Conservation (phyloP, 2,888 invertebrate genomes). For the Campoplex nolae region DNA sequence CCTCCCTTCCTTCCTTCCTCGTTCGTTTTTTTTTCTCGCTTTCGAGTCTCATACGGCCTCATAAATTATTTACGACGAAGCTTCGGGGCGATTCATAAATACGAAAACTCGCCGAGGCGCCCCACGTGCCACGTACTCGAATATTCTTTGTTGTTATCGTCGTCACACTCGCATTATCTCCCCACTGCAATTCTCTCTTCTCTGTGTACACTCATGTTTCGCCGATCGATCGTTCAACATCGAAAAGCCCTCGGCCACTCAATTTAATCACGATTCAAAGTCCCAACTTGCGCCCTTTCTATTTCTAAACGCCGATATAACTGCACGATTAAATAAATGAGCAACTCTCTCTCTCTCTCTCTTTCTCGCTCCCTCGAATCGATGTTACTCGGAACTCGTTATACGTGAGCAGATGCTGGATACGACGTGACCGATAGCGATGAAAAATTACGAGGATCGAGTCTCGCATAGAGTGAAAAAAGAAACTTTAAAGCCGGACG, state of each 20-base stretch:
- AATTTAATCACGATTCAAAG: not conserved
- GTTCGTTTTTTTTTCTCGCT: constrained; percentile 1
- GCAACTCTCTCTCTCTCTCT: not conserved
- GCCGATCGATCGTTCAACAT: not conserved
- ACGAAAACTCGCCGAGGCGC: constrained; percentile 25
- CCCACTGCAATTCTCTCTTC: not conserved
- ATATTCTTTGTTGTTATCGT: constrained; percentile 29
- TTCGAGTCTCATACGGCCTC: constrained; percentile 30
- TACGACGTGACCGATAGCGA: constrained; percentile 58
- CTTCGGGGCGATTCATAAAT: constrained; percentile 53
- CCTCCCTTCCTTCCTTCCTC: not conserved
- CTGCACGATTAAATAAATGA: constrained; percentile 29
- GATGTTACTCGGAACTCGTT: constrained; percentile 52
- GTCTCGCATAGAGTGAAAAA: not conserved
- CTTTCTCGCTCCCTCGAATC: constrained; percentile 46
- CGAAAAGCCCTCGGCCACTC: not conserved
- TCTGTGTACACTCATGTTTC: not conserved
- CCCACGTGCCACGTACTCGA: constrained; percentile 38
- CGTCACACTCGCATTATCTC: not conserved
- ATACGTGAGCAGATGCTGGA: constrained; percentile 54
- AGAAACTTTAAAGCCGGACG: constrained; percentile 43
- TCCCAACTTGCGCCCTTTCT: not conserved
- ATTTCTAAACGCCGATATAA: not conserved
- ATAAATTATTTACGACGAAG: constrained; percentile 62
- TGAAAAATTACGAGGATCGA: constrained; percentile 36